These are phyloP conservation scores for Calliphora vicina DNA, from an alignment of 1,140 invertebrate species.

Conservation along the genomic window DNA sequence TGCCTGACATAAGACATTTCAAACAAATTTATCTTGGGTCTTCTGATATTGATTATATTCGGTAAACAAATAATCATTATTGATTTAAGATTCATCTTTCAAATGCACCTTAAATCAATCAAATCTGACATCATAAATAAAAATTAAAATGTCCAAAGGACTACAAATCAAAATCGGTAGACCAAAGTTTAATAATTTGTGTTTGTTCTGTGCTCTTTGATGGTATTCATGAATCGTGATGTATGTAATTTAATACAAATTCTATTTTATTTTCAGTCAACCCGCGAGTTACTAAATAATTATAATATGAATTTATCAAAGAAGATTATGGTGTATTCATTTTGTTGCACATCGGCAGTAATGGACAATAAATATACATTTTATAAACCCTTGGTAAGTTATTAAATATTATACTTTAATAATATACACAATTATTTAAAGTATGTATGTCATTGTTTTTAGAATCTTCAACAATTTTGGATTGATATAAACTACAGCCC, in stretches of 20 bases:
- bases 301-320: not conserved
- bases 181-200: too few relatives aligned
- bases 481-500: conserved; percentile 23
- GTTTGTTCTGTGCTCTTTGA: too few relatives aligned
- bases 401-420: not conserved
- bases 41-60: too few relatives aligned
- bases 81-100: too few relatives aligned
- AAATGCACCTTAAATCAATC: too few relatives aligned
- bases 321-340: not conserved
- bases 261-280: not conserved
- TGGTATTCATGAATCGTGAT: not conserved
- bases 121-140: too few relatives aligned
- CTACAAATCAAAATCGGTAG: too few relatives aligned
- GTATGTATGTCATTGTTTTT: not conserved
- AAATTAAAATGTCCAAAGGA: too few relatives aligned
- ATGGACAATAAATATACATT: conserved; percentile 15
- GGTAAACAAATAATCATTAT: too few relatives aligned
- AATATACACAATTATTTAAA: not conserved
- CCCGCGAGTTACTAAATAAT: conserved; percentile 12
- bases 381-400: conserved; percentile 30
- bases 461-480: conserved; percentile 29
- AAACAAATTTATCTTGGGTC: too few relatives aligned
- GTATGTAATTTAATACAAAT: not conserved
- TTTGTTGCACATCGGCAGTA: not conserved
- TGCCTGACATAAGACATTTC: too few relatives aligned